Percentiles rank a stretch among this genome's conserved stretches.
Evolutionary conservation across 1,140 invertebrate species (phyloP).

Genomic region (Drosophila bocki): DNA sequence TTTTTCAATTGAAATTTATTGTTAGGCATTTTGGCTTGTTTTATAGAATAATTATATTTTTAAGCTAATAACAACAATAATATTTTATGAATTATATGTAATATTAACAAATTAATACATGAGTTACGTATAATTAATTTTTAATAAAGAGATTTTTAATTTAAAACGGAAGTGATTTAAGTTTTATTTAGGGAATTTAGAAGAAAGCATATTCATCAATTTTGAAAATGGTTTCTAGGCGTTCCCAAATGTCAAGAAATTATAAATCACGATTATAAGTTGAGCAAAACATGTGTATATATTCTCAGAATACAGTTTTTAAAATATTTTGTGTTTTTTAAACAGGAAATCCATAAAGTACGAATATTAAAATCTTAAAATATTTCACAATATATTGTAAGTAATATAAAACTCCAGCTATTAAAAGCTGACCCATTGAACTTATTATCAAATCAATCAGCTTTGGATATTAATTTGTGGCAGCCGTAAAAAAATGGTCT

Average conservation of each 20-base stretch:
- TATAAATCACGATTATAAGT: slow-evolving; percentile 2
- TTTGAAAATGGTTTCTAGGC: not conserved
- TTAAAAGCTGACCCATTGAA: slow-evolving; percentile 7
- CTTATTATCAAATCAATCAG: slow-evolving; percentile 11
- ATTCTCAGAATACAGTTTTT: not conserved
- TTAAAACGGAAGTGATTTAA: not conserved
- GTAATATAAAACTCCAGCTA: not conserved
- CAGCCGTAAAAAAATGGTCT: slow-evolving; percentile 34
- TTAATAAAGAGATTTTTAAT: not conserved
- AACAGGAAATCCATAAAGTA: not conserved
- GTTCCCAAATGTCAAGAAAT: not conserved
- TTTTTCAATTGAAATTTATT: slow-evolving; percentile 19
- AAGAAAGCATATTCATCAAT: not conserved
- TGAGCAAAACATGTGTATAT: not conserved
- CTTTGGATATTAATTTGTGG: slow-evolving; percentile 39
- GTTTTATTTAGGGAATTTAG: not conserved
- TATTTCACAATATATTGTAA: not conserved
- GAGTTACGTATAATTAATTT: not conserved
- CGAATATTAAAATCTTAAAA: not conserved
- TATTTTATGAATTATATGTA: no score
- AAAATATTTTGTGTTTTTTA: not conserved
- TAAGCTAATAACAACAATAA: no score
- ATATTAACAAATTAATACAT: no score
- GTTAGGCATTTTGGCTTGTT: not conserved
- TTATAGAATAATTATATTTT: no score